These are phyloP conservation scores for Quadroppia sp. DNA, from an alignment of 2,888 invertebrate species.

Conservation along the genomic window DNA sequence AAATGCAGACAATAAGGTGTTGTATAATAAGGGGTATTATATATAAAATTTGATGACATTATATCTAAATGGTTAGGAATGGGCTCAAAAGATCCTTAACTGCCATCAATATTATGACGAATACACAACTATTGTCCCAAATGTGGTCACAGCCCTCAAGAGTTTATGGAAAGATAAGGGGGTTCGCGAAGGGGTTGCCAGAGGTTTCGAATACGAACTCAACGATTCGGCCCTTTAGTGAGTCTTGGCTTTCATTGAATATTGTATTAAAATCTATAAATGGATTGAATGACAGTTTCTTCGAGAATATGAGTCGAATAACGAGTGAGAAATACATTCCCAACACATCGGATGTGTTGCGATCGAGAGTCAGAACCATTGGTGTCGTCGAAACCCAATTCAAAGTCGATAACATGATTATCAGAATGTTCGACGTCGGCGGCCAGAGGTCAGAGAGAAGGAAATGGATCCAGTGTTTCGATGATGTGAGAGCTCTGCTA, in stretches of 20 bases:
- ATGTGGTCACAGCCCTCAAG: conserved; percentile 54
- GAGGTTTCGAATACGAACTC: conserved; percentile 60
- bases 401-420: conserved; percentile 60
- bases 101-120: conserved; percentile 51
- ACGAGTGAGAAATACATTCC: conserved; percentile 63
- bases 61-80: conserved; percentile 49
- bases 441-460: conserved; percentile 63
- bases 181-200: conserved; percentile 61
- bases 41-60: conserved; percentile 52
- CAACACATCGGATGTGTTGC: conserved; percentile 62
- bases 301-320: conserved; percentile 65
- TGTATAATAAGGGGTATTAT: conserved; percentile 32
- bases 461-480: conserved; percentile 67
- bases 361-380: conserved; percentile 63
- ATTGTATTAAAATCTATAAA: no score
- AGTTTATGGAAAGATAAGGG: conserved; percentile 59
- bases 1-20: conserved; percentile 59
- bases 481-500: conserved; percentile 62
- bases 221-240: conserved; percentile 66
- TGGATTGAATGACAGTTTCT: conserved; percentile 57
- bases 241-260: conserved; percentile 50
- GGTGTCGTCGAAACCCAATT: conserved; percentile 66
- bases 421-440: conserved; percentile 64
- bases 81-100: conserved; percentile 34
- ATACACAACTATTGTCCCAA: conserved; percentile 51